Evolutionary conservation across 2,888 invertebrate genomes (phyloP), one percentile per base, ranked within the genome.

Genomic region (Buathra laborator): DNA sequence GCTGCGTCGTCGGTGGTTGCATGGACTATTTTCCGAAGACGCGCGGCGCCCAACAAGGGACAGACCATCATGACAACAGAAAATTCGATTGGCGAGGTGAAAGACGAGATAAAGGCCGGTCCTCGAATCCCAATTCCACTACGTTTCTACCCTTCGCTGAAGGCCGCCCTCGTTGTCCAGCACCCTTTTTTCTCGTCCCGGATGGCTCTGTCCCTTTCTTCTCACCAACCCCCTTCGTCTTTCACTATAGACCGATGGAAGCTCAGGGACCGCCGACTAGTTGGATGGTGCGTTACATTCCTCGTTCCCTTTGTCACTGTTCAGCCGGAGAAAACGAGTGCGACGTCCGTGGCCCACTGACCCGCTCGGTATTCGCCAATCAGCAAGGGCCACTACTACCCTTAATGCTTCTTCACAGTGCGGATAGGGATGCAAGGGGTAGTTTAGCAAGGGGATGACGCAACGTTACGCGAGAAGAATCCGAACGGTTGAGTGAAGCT

Each of bases 311-410:
- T 85, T 79, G 86, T 85, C 59, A 74, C 46, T 64, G 56, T 29
- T 53, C 24, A 37, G 4, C 5, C 44, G 72, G 85, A 68, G 84
- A 83, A 51, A 74, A 84, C 83, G 79, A 84, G 83, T 83, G 76
- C 76, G 79, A 81, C 83, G 84, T 72, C 83, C 86, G 88, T 92
- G 92, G 88, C 92, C 91, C 90, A 92, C 91, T 92, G 91, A 92
- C 92, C 92, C 89, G 89, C 87, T 91, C 89, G 86, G 84, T 72
- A 87, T 86, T 85, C 82, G 24, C 89, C 89, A 90, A 90, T 90
- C 89, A 87, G 87, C 80, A 80, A 53, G 53, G 48, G 19, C 59
- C 10, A 67, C 78, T 51, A 48, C 78, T 66, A 78, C 56, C 78
- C 48, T 66, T 70, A 62, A 79, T 74, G 70, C 68, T 70, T 56